These are phyloP conservation scores for Cranoglanis bouderius DNA, from an alignment of 2,113 vertebrate species.

Conservation along the genomic window DNA sequence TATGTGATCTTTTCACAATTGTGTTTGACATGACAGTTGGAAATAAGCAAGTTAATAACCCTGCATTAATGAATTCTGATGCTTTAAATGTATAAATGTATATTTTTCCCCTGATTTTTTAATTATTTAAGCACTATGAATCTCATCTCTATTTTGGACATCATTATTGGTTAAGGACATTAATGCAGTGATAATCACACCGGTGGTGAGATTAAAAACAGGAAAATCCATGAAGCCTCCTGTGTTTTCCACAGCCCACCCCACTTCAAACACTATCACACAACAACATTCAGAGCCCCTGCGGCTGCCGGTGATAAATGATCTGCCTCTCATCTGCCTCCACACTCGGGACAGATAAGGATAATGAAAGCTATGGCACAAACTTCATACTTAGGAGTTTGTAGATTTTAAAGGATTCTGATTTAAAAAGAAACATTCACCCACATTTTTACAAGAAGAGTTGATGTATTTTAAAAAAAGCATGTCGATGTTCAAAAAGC, in stretches of 20 bases:
- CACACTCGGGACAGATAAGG: conserved; percentile 34
- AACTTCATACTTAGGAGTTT: conserved; percentile 11
- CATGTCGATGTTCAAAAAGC: neutral
- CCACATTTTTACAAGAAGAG: neutral
- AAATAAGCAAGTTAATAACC: neutral
- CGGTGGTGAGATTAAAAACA: conserved; percentile 17
- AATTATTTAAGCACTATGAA: conserved; percentile 16
- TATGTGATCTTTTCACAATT: neutral
- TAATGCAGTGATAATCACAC: conserved; percentile 22
- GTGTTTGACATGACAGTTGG: neutral
- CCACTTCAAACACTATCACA: conserved; percentile 50
- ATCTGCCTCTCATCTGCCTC: conserved; percentile 44
- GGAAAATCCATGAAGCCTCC: conserved; percentile 13
- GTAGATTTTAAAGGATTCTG: neutral
- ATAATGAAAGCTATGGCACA: conserved; percentile 23
- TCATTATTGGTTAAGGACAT: conserved; percentile 19
- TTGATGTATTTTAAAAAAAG: neutral
- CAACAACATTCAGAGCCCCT: conserved; percentile 40
- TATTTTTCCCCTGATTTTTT: neutral
- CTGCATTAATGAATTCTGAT: neutral
- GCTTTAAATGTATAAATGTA: neutral
- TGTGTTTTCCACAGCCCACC: conserved; percentile 28
- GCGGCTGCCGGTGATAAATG: conserved; percentile 45
- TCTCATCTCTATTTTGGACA: conserved; percentile 13
- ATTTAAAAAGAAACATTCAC: neutral